A percentile compares a stretch with the other conserved stretches of the same genome.
Evolutionary conservation across 2,113 vertebrate genomes (phyloP).

Genomic region (Apteryx mantelli): DNA sequence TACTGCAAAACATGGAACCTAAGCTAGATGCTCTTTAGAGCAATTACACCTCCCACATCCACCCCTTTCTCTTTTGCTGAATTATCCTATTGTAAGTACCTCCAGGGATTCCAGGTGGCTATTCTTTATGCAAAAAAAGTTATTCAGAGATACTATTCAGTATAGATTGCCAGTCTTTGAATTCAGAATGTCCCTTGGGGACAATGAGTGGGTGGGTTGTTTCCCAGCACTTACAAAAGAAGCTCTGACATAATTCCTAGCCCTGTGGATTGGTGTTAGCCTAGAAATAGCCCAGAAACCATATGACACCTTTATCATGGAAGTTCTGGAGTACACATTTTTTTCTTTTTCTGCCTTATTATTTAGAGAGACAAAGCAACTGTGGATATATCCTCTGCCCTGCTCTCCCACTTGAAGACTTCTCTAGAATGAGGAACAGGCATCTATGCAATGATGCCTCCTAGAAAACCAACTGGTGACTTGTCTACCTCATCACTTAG

Average conservation of each 20-base stretch:
- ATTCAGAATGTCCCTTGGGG: not conserved
- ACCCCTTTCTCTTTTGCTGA: not conserved
- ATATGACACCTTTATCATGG: not conserved
- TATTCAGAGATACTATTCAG: not conserved
- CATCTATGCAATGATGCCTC: not conserved
- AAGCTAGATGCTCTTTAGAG: not conserved
- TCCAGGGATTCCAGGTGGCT: not conserved
- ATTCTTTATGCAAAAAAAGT: not conserved
- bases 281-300: constrained; percentile 22
- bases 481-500: not conserved
- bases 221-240: not conserved
- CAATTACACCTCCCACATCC: not conserved
- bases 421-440: not conserved
- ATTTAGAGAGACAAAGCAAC: not conserved
- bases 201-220: not conserved
- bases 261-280: not conserved
- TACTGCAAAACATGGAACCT: not conserved
- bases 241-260: not conserved
- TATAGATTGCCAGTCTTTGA: not conserved
- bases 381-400: not conserved
- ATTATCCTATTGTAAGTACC: not conserved
- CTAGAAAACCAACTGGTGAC: not conserved
- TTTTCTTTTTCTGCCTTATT: not conserved
- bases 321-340: constrained; percentile 15
- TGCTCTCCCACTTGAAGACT: not conserved